Percentiles rank a stretch among this genome's conserved stretches.
phyloP scores from a whole-genome alignment of 2,113 vertebrate genomes.

The Bucco capensis region DNA sequence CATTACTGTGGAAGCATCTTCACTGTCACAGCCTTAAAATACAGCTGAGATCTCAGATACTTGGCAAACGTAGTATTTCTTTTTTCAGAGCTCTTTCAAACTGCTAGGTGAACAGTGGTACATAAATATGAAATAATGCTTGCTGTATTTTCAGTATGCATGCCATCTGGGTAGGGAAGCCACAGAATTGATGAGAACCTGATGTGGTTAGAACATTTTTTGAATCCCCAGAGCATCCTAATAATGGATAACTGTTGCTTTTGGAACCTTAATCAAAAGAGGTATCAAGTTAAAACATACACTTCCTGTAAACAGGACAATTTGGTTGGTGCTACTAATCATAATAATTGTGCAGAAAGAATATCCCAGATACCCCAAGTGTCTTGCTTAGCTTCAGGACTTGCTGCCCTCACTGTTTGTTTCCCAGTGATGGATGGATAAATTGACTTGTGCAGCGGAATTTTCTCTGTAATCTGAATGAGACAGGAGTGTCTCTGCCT shows the following conservation, averaged over 20 bases:
- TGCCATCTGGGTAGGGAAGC: background rate
- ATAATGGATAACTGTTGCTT: background rate
- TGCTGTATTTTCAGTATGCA: background rate
- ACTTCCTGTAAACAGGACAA: background rate
- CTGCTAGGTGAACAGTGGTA: background rate
- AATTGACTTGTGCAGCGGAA: background rate
- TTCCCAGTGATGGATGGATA: background rate
- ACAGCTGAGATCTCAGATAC: background rate
- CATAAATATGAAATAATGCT: background rate
- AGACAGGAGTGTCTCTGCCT: background rate
- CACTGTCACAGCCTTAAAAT: background rate
- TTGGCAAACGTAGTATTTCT: background rate
- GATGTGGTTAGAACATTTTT: background rate
- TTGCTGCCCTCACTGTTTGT: background rate
- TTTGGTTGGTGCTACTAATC: background rate
- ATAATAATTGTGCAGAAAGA: background rate
- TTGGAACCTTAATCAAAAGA: background rate
- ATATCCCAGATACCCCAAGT: background rate
- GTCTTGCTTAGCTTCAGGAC: background rate
- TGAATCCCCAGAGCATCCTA: background rate
- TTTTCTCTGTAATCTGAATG: background rate
- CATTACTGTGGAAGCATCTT: background rate
- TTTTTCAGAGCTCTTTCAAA: background rate
- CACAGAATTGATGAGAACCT: background rate
- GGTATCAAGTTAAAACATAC: background rate